Percentiles rank a stretch among this genome's conserved stretches.
phyloP scores from a whole-genome alignment of 2,797 vertebrate species.

The Amblyraja radiata region DNA sequence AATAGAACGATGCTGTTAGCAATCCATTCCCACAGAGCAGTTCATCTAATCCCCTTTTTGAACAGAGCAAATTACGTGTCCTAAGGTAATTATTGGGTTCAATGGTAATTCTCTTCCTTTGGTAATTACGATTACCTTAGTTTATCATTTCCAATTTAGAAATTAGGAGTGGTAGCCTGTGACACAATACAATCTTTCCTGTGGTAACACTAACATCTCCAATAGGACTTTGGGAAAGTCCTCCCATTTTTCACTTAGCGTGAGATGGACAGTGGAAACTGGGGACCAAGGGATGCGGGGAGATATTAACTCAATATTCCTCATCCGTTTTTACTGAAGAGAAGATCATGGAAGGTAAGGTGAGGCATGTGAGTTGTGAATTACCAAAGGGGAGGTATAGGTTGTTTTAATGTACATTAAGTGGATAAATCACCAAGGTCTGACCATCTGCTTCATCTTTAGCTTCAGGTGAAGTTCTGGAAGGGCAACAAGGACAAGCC shows the following conservation, averaged over 20 bases:
- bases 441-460: no score
- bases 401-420: no score
- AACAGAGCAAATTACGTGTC: no score
- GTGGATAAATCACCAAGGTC: no score
- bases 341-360: no score
- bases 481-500: no score
- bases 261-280: background rate
- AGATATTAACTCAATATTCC: no score
- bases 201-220: background rate
- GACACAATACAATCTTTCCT: background rate
- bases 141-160: background rate
- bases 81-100: background rate
- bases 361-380: no score
- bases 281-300: background rate
- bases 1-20: background rate
- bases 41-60: background rate
- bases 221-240: background rate
- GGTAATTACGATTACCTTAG: background rate
- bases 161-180: background rate
- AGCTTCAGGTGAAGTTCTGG: no score
- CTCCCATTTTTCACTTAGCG: background rate
- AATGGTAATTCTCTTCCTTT: background rate
- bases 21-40: background rate
- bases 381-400: no score
- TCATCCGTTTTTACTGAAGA: no score